A percentile compares a stretch with the other conserved stretches of the same genome.
These are phyloP conservation scores for Hydrotaea cyrtoneurina DNA, from an alignment of 2,888 invertebrate species.

Conservation along the genomic window DNA sequence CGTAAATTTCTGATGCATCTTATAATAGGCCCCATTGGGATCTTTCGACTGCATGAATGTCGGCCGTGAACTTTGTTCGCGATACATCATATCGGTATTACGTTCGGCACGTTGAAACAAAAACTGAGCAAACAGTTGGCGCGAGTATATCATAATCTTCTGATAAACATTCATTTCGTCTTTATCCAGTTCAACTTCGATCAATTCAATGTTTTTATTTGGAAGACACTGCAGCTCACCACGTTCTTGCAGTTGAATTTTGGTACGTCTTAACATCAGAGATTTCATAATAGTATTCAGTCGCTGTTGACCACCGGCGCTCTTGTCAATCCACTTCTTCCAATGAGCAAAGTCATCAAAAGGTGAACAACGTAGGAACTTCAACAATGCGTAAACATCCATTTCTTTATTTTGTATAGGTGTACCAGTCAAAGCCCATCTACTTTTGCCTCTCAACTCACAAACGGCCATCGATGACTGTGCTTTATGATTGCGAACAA, in stretches of 20 bases:
- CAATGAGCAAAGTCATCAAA: slow-evolving; percentile 94
- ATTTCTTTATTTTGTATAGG: slow-evolving; percentile 96
- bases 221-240: slow-evolving; percentile 86
- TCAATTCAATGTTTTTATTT: slow-evolving; percentile 82
- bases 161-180: slow-evolving; percentile 91
- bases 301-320: slow-evolving; percentile 88
- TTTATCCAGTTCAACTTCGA: slow-evolving; percentile 84
- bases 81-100: slow-evolving; percentile 78
- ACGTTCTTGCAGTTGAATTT: slow-evolving; percentile 86
- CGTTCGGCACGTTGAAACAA: slow-evolving; percentile 88
- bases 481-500: slow-evolving; percentile 93
- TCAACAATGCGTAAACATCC: slow-evolving; percentile 89
- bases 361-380: slow-evolving; percentile 92
- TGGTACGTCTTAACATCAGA: slow-evolving; percentile 93
- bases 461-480: slow-evolving; percentile 88
- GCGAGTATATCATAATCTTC: slow-evolving; percentile 86
- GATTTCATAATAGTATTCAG: slow-evolving; percentile 92
- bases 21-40: slow-evolving; percentile 82
- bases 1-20: slow-evolving; percentile 85
- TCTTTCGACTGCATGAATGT: slow-evolving; percentile 78
- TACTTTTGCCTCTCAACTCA: slow-evolving; percentile 80
- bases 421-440: slow-evolving; percentile 96
- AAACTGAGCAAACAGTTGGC: slow-evolving; percentile 88
- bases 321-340: slow-evolving; percentile 95
- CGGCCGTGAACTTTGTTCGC: slow-evolving; percentile 69